Percentiles rank a stretch among this genome's conserved stretches.
These are phyloP conservation scores for Coelopa frigida DNA, from an alignment of 1,140 invertebrate species.

Conservation along the genomic window DNA sequence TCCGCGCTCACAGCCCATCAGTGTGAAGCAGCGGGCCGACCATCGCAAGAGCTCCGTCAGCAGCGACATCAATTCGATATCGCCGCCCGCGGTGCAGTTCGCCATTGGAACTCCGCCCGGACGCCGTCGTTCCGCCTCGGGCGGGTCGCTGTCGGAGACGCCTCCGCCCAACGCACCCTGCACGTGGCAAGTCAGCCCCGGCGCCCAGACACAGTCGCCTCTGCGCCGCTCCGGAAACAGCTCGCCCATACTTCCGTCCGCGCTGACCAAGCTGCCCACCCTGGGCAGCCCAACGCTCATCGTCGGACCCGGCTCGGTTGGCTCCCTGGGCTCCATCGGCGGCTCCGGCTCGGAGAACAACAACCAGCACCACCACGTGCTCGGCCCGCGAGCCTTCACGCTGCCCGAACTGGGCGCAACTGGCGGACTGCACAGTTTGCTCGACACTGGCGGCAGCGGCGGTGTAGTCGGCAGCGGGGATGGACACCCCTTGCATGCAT, in stretches of 20 bases:
- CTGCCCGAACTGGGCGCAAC: conserved; percentile 67
- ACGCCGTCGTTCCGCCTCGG: conserved; percentile 56
- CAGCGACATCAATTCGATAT: conserved; percentile 78
- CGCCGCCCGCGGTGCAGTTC: conserved; percentile 83
- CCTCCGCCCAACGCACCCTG: conserved; percentile 63
- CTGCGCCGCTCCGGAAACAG: conserved; percentile 63
- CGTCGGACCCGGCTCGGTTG: conserved; percentile 47
- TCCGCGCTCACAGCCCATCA: conserved; percentile 75
- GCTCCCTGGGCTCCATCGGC: conserved; percentile 45
- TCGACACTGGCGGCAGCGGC: conserved; percentile 46
- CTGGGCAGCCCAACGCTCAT: conserved; percentile 49
- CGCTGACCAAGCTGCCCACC: conserved; percentile 55
- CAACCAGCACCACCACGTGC: conserved; percentile 53
- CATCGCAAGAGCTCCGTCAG: conserved; percentile 55
- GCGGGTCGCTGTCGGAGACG: conserved; percentile 60
- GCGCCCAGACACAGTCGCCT: conserved; percentile 56
- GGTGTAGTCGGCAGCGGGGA: conserved; percentile 24
- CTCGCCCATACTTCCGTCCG: conserved; percentile 60
- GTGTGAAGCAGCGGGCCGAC: conserved; percentile 61
- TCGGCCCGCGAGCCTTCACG: conserved; percentile 65
- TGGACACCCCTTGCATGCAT: conserved; percentile 59
- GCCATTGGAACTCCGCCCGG: conserved; percentile 82
- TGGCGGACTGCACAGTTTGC: conserved; percentile 53
- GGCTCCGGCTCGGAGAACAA: conserved; percentile 35
- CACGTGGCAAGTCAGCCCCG: conserved; percentile 67